A percentile compares a stretch with the other conserved stretches of the same genome.
Evolutionary conservation across 2,888 invertebrate species (phyloP).

Genomic region (Xiphydria camelus): DNA sequence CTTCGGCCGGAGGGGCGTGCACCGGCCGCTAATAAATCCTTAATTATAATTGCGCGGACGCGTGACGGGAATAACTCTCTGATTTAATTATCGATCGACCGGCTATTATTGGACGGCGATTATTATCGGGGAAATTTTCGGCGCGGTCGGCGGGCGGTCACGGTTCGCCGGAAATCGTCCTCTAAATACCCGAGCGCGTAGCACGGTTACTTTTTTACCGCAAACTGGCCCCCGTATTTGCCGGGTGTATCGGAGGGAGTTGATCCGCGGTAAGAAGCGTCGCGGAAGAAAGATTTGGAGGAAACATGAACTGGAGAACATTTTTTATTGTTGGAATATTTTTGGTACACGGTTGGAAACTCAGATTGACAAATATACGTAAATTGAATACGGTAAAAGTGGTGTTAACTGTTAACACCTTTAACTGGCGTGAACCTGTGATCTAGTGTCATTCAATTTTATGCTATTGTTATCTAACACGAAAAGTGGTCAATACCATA

Average conservation of each 20-base stretch:
- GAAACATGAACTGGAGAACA: not conserved
- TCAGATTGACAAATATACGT: no score
- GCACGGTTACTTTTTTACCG: not conserved
- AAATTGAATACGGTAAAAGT: no score
- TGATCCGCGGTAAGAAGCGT: no score
- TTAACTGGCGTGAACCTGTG: no score
- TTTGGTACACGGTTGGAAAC: no score
- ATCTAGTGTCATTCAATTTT: no score
- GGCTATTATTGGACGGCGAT: constrained; percentile 32
- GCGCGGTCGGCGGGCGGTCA: not conserved
- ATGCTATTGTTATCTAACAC: no score
- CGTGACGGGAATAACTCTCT: constrained; percentile 56
- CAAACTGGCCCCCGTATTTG: not conserved
- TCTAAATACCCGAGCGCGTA: not conserved
- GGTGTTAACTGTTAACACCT: no score
- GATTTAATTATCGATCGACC: constrained; percentile 56
- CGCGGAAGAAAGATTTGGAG: constrained; percentile 15
- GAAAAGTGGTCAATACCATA: no score
- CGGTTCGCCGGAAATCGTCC: not conserved
- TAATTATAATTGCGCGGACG: constrained; percentile 58
- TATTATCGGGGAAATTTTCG: constrained; percentile 8
- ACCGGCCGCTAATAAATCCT: constrained; percentile 55
- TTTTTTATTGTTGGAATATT: not conserved
- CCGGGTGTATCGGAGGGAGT: not conserved
- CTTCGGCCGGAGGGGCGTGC: constrained; percentile 40